These are phyloP conservation scores for Strigamia crassipes DNA, from an alignment of 2,888 invertebrate genomes.

Conservation along the genomic window DNA sequence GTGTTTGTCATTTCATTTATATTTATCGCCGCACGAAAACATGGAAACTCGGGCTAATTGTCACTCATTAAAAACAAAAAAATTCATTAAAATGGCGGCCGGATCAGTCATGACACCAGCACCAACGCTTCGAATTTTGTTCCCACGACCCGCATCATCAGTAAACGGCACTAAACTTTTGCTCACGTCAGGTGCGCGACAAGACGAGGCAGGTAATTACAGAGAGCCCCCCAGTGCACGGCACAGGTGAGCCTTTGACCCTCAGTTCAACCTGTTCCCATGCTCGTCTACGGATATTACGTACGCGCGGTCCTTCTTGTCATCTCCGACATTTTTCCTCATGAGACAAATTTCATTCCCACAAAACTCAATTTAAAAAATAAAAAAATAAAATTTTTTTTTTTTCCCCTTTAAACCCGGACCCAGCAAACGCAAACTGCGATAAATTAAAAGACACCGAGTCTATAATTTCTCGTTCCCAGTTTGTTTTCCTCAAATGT, in stretches of 20 bases:
- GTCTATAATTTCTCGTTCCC: not conserved
- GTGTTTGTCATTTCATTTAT: not conserved
- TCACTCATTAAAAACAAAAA: not conserved
- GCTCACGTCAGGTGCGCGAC: conserved; percentile 33
- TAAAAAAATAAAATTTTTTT: not conserved
- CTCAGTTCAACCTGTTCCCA: conserved; percentile 25
- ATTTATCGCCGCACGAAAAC: no score
- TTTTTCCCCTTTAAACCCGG: not conserved
- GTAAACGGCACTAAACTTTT: conserved; percentile 34
- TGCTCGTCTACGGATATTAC: not conserved
- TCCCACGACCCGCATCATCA: conserved; percentile 34
- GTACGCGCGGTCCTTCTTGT: conserved; percentile 13
- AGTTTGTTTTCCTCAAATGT: not conserved
- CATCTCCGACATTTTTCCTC: not conserved
- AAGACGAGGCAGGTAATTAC: conserved; percentile 7
- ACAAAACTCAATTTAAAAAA: not conserved
- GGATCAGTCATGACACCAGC: not conserved
- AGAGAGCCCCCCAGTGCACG: not conserved
- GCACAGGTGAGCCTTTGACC: conserved; percentile 18
- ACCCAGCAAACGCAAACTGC: not conserved
- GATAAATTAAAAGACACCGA: conserved; percentile 7
- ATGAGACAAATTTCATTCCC: not conserved
- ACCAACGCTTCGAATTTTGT: not conserved
- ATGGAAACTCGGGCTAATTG: not conserved
- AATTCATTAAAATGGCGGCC: not conserved